These are phyloP conservation scores for Semnornis frantzii DNA, from an alignment of 2,113 vertebrate species.

Conservation along the genomic window DNA sequence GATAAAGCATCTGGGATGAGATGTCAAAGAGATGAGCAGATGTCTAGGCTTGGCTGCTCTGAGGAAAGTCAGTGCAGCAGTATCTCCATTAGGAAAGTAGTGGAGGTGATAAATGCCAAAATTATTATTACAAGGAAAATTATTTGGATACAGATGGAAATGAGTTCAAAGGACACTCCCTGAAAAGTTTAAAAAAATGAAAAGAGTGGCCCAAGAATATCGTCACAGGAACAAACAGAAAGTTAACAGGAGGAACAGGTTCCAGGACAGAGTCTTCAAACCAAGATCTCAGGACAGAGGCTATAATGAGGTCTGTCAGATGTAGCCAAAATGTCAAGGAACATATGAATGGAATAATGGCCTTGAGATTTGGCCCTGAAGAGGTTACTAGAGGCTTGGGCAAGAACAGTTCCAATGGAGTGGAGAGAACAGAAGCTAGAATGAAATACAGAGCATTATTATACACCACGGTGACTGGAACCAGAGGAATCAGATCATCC, in stretches of 20 bases:
- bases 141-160: slow-evolving; percentile 3
- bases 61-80: slow-evolving; percentile 34
- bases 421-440: slow-evolving; percentile 51
- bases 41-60: slow-evolving; percentile 59
- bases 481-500: not conserved
- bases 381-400: slow-evolving; percentile 53
- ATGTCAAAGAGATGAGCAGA: slow-evolving; percentile 68
- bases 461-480: not conserved
- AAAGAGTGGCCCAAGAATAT: not conserved
- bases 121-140: slow-evolving; percentile 48
- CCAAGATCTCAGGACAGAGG: not conserved
- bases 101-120: not conserved
- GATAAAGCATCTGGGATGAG: slow-evolving; percentile 63
- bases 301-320: slow-evolving; percentile 45
- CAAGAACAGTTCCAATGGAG: slow-evolving; percentile 37
- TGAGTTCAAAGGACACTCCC: not conserved
- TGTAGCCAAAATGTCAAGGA: slow-evolving; percentile 55
- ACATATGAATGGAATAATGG: slow-evolving; percentile 56
- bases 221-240: not conserved
- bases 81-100: slow-evolving; percentile 25
- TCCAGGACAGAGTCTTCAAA: slow-evolving; percentile 29
- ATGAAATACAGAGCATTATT: not conserved
- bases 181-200: not conserved
- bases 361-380: slow-evolving; percentile 52
- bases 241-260: not conserved